Conservation (phyloP, 2,888 invertebrate genomes). For the Antheraea assamensis region DNA sequence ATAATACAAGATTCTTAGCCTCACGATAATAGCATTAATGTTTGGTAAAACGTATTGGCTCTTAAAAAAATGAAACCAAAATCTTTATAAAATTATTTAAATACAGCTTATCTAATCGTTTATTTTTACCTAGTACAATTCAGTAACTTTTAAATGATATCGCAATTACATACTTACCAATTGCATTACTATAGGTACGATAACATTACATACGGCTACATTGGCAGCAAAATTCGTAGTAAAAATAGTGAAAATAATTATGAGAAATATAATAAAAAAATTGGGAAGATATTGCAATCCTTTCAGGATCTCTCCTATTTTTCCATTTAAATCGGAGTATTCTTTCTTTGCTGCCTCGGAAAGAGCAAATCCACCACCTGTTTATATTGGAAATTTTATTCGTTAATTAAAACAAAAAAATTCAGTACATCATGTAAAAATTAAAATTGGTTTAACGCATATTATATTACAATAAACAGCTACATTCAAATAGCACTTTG, state of each 20-base stretch:
- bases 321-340: conserved; percentile 51
- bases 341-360: conserved; percentile 48
- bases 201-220: conserved; percentile 64
- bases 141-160: too few relatives aligned
- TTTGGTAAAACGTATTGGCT: too few relatives aligned
- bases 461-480: background rate
- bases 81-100: too few relatives aligned
- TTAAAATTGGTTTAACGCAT: background rate
- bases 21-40: too few relatives aligned
- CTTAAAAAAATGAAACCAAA: too few relatives aligned
- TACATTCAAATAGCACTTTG: too few relatives aligned
- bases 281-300: conserved; percentile 43
- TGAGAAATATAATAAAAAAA: conserved; percentile 41
- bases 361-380: conserved; percentile 65
- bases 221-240: conserved; percentile 72
- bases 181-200: conserved; percentile 63
- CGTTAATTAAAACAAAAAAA: background rate
- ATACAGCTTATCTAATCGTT: too few relatives aligned
- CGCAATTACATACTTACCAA: conserved; percentile 47
- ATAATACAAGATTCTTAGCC: too few relatives aligned
- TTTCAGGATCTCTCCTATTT: conserved; percentile 49
- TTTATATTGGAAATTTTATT: conserved; percentile 13
- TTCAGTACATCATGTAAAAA: background rate
- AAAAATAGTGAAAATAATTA: conserved; percentile 51
- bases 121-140: too few relatives aligned